Evolutionary conservation across 2,113 vertebrate genomes (phyloP).

Genomic region (Hypanus sabinus): DNA sequence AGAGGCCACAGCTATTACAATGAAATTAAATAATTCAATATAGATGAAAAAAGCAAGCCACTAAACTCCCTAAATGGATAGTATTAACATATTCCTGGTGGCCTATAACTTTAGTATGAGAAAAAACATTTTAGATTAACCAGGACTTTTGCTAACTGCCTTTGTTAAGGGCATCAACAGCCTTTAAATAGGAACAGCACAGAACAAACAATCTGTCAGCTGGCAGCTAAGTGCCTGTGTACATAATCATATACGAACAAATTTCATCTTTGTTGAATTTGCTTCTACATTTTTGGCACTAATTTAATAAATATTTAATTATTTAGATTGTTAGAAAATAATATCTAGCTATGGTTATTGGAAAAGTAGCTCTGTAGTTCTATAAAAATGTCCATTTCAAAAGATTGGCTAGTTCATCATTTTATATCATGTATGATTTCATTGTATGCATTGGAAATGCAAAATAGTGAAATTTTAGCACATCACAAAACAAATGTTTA

Average conservation of each 20-base stretch:
- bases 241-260: conserved; percentile 14
- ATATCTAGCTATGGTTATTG: conserved; percentile 37
- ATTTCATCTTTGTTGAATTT: conserved; percentile 10
- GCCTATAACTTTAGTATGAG: conserved; percentile 2
- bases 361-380: conserved; percentile 37
- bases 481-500: conserved; percentile 27
- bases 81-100: conserved; percentile 17
- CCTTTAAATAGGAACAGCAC: conserved; percentile 6
- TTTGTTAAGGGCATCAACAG: conserved; percentile 5
- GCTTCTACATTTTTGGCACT: conserved; percentile 33
- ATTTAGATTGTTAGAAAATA: conserved; percentile 37
- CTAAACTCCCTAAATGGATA: conserved; percentile 20
- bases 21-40: not conserved
- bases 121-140: conserved; percentile 33
- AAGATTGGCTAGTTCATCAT: conserved; percentile 30
- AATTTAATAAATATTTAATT: conserved; percentile 37
- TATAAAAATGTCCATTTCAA: conserved; percentile 38
- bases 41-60: conserved; percentile 15
- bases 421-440: conserved; percentile 22
- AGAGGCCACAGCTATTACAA: not conserved
- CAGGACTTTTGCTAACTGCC: conserved; percentile 14
- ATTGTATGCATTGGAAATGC: conserved; percentile 23
- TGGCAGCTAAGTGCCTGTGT: conserved; percentile 19
- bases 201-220: not conserved
- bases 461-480: conserved; percentile 22